Evolutionary conservation across 2,113 vertebrate genomes (phyloP).

Genomic region (Oreotrochilus melanogaster): DNA sequence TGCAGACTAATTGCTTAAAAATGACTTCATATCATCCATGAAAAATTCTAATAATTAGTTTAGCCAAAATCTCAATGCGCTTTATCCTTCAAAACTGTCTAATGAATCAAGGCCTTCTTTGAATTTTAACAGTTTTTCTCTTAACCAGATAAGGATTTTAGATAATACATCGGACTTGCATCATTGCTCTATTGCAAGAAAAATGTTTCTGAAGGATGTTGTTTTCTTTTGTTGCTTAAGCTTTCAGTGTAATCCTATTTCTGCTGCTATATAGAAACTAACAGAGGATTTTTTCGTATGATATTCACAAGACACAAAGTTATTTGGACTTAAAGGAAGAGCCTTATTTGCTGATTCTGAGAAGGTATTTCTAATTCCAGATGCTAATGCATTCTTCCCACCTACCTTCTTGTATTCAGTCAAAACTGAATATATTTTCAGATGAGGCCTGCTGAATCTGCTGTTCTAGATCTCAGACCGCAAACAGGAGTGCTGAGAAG

Average conservation of each 20-base stretch:
- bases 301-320: neutral
- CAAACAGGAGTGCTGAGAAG: neutral
- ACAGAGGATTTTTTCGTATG: neutral
- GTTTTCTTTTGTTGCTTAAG: slow-evolving; percentile 6
- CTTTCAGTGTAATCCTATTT: slow-evolving; percentile 17
- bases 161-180: neutral
- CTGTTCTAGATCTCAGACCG: neutral
- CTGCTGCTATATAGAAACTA: neutral
- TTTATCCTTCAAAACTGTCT: neutral
- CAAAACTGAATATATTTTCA: neutral
- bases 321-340: neutral
- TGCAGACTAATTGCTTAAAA: slow-evolving; percentile 16
- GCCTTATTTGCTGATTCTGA: neutral
- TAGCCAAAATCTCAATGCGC: neutral
- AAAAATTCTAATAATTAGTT: slow-evolving; percentile 13
- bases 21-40: neutral
- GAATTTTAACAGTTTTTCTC: neutral
- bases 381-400: neutral
- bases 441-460: neutral
- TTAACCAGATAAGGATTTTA: slow-evolving; percentile 9
- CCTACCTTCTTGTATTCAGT: neutral
- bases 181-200: slow-evolving; percentile 32
- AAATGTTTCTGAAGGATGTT: neutral
- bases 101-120: slow-evolving; percentile 2
- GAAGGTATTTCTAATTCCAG: neutral